A percentile compares a stretch with the other conserved stretches of the same genome.
phyloP scores from a whole-genome alignment of 2,888 invertebrate species.

The Troglohyphantes excavatus region DNA sequence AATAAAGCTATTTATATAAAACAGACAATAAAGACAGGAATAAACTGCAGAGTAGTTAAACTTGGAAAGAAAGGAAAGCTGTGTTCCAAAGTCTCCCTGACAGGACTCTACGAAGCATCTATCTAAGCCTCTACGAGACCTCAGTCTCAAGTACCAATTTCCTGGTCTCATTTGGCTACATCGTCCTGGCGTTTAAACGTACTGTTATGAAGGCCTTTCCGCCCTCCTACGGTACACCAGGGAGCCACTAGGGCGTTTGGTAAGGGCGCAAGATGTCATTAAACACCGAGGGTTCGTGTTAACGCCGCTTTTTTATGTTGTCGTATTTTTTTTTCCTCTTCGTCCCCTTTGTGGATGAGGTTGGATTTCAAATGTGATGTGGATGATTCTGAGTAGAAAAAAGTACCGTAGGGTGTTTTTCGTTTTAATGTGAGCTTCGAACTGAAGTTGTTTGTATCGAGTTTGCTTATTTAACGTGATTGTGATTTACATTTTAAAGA shows the following conservation, averaged over 20 bases:
- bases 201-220: constrained; percentile 50
- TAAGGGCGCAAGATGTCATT: constrained; percentile 42
- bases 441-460: no score
- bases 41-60: not conserved
- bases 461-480: no score
- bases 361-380: not conserved
- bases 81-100: constrained; percentile 4
- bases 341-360: not conserved
- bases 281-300: constrained; percentile 30
- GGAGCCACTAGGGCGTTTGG: constrained; percentile 65
- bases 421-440: no score
- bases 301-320: constrained; percentile 26
- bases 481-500: no score
- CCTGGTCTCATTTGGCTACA: constrained; percentile 34
- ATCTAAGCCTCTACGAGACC: constrained; percentile 5
- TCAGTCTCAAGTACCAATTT: constrained; percentile 61
- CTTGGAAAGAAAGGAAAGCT: constrained; percentile 5
- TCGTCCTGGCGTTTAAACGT: constrained; percentile 47
- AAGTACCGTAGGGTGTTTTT: no score
- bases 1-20: no score
- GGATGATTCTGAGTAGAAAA: constrained; percentile 27
- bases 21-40: not conserved
- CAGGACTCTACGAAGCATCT: no score
- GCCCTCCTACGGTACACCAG: constrained; percentile 40
- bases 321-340: not conserved